phyloP scores from a whole-genome alignment of 2,888 invertebrate genomes.

The Sericinus montela region DNA sequence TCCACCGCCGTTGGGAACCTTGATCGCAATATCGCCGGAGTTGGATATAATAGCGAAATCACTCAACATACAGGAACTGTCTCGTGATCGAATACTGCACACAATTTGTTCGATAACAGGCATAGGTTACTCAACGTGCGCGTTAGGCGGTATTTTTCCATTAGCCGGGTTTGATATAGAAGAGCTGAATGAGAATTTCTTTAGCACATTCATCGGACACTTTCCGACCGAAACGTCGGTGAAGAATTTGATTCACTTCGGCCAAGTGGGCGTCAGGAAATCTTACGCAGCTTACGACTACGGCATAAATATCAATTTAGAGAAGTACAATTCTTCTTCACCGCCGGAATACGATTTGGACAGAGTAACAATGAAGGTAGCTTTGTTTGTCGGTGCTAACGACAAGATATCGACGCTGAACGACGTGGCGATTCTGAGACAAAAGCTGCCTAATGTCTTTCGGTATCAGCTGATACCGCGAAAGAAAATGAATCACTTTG shows the following conservation, averaged over 20 bases:
- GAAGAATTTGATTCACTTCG: conserved; percentile 34
- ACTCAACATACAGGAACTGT: conserved; percentile 27
- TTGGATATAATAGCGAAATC: too few species aligned
- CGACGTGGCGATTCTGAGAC: conserved; percentile 26
- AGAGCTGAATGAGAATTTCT: conserved; percentile 30
- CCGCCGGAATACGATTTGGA: conserved; percentile 35
- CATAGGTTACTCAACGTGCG: conserved; percentile 20
- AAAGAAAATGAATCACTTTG: conserved; percentile 29
- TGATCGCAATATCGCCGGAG: conserved; percentile 36
- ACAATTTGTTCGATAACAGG: conserved; percentile 16
- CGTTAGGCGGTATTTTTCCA: conserved; percentile 13
- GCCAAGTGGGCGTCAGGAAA: conserved; percentile 27
- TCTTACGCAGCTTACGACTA: conserved; percentile 35
- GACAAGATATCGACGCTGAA: conserved; percentile 28
- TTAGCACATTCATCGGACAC: conserved; percentile 24
- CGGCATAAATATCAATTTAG: conserved; percentile 32
- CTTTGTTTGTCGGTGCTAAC: conserved; percentile 28
- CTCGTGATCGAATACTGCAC: conserved; percentile 23
- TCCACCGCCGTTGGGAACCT: conserved; percentile 32
- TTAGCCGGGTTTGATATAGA: conserved; percentile 23
- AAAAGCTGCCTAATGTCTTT: conserved; percentile 30
- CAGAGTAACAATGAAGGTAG: conserved; percentile 28
- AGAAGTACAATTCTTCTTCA: conserved; percentile 25
- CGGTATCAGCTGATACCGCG: conserved; percentile 23
- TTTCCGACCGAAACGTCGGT: conserved; percentile 33